Base-by-base conservation (phyloP, 2,113 vertebrate species). In the Romanogobio albipinnatus region DNA sequence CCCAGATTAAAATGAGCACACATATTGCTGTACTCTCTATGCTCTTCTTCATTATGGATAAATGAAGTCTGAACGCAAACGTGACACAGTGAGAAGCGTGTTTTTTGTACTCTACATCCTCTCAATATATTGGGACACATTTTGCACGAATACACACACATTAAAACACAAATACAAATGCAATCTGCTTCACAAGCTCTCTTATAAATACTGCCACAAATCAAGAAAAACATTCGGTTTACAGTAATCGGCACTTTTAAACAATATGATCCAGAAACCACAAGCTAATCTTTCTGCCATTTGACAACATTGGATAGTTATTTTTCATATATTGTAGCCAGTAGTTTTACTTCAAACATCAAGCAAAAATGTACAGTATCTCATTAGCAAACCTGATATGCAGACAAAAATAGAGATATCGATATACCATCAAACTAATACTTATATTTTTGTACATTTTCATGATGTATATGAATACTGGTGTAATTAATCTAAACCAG, bases 321-420 rank as follows among this genome's bases (percentile, higher is more conserved):
- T 91, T 66, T 75, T 89, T 91, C 64, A 89, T 87, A 90, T 80
- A 84, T 39, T 88, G 84, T 88, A 86, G 91, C 89, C 87, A 93
- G 86, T 93, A 92, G 91, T 91, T 92, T 88, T 87, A 58, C 87
- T 92, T 90, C 85, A 61, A 89, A 92, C 91, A 92, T 88, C 76
- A 83, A 92, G 86, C 91, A 66, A 9, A 39, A 89, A 86, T 89
- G 80, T 89, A 88, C 87, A 92, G 84, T 82, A 83, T 88, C 59
- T 85, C 80, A 88, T 58, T 79, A 85, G 83, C 76, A 82, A 81
- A 90, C 89, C 36, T 14, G n/a, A 88, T 79, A 82, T 79, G 83
- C 87, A 87, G 74, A 88, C 81, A 84, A 87, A 91, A 82, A 88
- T 85, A 83, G 84, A 75, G 62, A 59, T 85, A 86, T 85, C 4